These are phyloP conservation scores for Oncorhynchus nerka DNA, from an alignment of 2,113 vertebrate genomes.

Conservation along the genomic window DNA sequence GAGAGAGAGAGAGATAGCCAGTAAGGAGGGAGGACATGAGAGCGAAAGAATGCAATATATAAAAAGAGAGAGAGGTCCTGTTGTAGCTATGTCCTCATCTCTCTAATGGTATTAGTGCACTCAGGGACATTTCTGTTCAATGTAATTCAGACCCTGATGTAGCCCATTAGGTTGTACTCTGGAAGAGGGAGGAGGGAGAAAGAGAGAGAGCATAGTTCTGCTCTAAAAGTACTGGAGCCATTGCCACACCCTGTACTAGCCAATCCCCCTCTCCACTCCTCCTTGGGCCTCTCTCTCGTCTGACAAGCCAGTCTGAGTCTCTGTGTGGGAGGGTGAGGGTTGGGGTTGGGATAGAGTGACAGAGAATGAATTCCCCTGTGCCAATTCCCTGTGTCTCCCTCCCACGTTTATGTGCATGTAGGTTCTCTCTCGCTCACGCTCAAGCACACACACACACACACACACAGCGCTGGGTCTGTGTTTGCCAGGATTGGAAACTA, in stretches of 20 bases:
- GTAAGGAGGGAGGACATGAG: too few species aligned
- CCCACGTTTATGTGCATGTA: conserved; percentile 7
- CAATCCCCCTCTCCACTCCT: not conserved
- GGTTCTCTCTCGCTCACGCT: not conserved
- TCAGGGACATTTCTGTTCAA: conserved; percentile 21
- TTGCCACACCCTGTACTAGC: not conserved
- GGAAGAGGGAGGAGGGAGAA: not conserved
- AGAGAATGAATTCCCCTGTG: conserved; percentile 8
- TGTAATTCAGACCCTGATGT: conserved; percentile 50
- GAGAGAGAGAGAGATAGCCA: too few species aligned
- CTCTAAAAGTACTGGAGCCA: not conserved
- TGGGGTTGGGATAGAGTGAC: not conserved
- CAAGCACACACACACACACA: conserved; percentile 17
- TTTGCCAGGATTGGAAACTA: conserved; percentile 48
- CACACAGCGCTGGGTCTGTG: conserved; percentile 29
- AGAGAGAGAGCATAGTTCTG: not conserved
- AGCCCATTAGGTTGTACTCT: conserved; percentile 31
- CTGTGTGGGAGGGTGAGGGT: conserved; percentile 6
- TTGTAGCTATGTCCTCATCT: not conserved
- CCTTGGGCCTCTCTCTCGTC: conserved; percentile 1
- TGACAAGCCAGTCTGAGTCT: conserved; percentile 11
- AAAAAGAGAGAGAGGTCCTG: too few species aligned
- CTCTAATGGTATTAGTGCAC: conserved; percentile 38
- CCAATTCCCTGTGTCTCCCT: not conserved
- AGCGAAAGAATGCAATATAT: too few species aligned